These are phyloP conservation scores for Anoncus sp. DNA, from an alignment of 2,888 invertebrate species.

Conservation along the genomic window DNA sequence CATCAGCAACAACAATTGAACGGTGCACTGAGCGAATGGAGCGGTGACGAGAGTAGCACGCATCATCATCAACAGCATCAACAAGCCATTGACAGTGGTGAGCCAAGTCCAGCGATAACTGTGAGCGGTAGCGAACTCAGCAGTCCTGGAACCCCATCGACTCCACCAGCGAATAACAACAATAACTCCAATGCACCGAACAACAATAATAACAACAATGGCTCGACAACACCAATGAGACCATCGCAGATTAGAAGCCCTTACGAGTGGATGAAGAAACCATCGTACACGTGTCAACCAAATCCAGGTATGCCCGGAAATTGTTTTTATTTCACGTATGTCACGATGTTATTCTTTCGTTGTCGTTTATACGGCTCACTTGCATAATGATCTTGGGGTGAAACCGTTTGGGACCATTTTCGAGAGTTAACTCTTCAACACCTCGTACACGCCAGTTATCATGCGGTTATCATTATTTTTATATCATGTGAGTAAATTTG, in stretches of 20 bases:
- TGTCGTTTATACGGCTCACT: not conserved
- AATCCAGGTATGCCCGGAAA: slow-evolving; percentile 89
- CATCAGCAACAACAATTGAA: slow-evolving; percentile 68
- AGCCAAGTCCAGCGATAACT: slow-evolving; percentile 86
- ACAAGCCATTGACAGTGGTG: slow-evolving; percentile 65
- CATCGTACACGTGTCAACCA: slow-evolving; percentile 92
- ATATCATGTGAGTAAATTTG: too few species aligned
- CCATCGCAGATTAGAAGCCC: slow-evolving; percentile 91
- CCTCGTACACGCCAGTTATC: too few species aligned
- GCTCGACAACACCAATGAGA: slow-evolving; percentile 83
- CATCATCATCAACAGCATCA: slow-evolving; percentile 57
- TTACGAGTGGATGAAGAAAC: slow-evolving; percentile 97
- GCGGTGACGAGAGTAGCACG: slow-evolving; percentile 71
- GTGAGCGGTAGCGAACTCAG: slow-evolving; percentile 86
- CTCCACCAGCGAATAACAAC: slow-evolving; percentile 79
- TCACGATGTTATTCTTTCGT: not conserved
- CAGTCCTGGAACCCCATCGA: slow-evolving; percentile 84
- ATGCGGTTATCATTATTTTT: too few species aligned
- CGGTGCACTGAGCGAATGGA: slow-evolving; percentile 71
- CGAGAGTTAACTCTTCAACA: not conserved
- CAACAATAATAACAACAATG: slow-evolving; percentile 76
- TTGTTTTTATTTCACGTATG: not conserved
- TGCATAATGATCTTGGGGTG: not conserved
- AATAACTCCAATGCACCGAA: slow-evolving; percentile 76
- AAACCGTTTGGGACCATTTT: not conserved